Base-by-base conservation (phyloP, 1,140 invertebrate species). In the Drosophila gunungcola region DNA sequence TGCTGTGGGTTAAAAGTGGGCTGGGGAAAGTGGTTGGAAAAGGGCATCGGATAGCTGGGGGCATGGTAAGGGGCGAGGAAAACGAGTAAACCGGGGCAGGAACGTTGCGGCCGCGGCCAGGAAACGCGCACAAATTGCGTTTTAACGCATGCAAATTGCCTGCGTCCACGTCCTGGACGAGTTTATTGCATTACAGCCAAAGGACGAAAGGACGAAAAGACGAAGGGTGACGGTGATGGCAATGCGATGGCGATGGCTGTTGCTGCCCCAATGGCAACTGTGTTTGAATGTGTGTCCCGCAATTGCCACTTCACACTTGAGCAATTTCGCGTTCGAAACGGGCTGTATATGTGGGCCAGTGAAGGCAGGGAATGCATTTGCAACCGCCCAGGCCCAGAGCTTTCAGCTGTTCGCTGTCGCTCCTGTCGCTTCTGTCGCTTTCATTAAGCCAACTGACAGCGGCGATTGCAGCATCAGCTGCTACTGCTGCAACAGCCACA, bases 81-180 rank as follows among this genome's bases (percentile, higher is more conserved):
- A 5, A 27, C 27, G 2, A 13, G 6, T 2, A 4, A 51, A 29
- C 46, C 57, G 57, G 58, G 10, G 27, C 13, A 34, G 60, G 13
- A 55, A 64, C 29, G 61, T 41, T 55, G 42, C 48, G 75, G 82
- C 79, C 75, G 84, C 80, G 65, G 49, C 67, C 84, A 67, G 84
- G 85, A 84, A 89, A 83, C 77, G 80, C 77, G 84, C 73, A 84
- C 84, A 89, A 89, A 89, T 89, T 89, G 84, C 84, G 82, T 89
- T 89, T 89, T 89, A 89, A 89, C 84, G 84, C 84, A 89, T 89
- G 84, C 84, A 89, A 89, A 89, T 89, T 89, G 84, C 80, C 80
- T 58, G 77, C 48, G 77, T 89, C 60, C 57, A 64, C 72, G 68
- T 72, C 67, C 58, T 49, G 83, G 36, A 53, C 68, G 77, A 73